These are phyloP conservation scores for Myiotriccus ornatus DNA, from an alignment of 2,797 vertebrate genomes.

Conservation along the genomic window DNA sequence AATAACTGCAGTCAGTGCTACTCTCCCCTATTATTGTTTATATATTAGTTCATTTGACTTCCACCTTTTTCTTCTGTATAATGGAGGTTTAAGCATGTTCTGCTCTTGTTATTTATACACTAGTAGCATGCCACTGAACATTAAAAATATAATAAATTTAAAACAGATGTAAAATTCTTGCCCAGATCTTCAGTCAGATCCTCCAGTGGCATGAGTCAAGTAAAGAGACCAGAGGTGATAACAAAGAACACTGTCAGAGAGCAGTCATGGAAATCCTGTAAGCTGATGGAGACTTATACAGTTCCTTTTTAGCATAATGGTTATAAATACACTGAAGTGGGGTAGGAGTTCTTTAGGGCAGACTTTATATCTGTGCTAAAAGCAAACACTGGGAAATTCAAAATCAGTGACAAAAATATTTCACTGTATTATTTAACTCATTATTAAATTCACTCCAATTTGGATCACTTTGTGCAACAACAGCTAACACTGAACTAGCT, in stretches of 20 bases:
- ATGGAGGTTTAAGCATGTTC: background rate
- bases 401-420: background rate
- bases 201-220: background rate
- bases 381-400: background rate
- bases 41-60: background rate
- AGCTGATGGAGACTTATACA: background rate
- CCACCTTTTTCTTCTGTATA: background rate
- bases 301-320: background rate
- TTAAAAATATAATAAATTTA: background rate
- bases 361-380: background rate
- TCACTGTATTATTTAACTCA: background rate
- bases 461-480: background rate
- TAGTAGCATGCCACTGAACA: background rate
- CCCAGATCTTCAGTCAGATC: background rate
- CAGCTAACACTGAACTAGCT: background rate
- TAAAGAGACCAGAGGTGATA: background rate
- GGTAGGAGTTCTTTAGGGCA: background rate
- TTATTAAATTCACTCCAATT: background rate
- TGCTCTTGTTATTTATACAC: background rate
- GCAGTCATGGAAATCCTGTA: background rate
- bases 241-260: background rate
- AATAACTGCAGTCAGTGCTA: background rate
- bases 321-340: background rate
- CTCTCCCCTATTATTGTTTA: background rate
- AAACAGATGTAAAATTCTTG: background rate